Conservation (phyloP, 2,888 invertebrate species). For the Rotaria sp. region DNA sequence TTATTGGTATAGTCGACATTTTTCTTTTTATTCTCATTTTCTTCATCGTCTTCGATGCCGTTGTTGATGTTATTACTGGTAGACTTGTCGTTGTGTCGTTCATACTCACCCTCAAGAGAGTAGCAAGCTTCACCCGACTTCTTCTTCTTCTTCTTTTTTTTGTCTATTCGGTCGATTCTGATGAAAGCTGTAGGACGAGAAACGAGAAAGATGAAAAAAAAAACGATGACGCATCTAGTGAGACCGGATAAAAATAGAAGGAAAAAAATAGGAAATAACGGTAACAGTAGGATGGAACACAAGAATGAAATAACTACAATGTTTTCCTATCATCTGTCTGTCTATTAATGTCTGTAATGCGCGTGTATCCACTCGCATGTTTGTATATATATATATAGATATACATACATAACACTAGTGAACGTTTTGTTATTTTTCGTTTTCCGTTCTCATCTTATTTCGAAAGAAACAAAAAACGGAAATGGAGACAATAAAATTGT, state of each 20-base stretch:
- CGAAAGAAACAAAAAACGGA: not conserved
- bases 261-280: not conserved
- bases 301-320: not conserved
- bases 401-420: too few species aligned
- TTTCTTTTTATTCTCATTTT: not conserved
- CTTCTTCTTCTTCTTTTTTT: not conserved
- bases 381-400: too few species aligned
- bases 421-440: too few species aligned
- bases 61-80: not conserved
- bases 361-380: not conserved
- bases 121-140: not conserved
- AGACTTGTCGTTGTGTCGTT: conserved; percentile 9
- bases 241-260: not conserved
- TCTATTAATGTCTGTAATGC: not conserved
- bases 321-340: not conserved
- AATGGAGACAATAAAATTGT: not conserved
- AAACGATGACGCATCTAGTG: not conserved
- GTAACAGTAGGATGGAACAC: not conserved
- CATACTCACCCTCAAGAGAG: not conserved
- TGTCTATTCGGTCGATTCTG: not conserved
- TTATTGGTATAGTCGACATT: not conserved
- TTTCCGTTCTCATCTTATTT: not conserved
- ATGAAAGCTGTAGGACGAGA: not conserved
- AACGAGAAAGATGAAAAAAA: not conserved
- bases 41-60: not conserved